These are phyloP conservation scores for Chelon auratus DNA, from an alignment of 2,797 vertebrate genomes.

Conservation along the genomic window DNA sequence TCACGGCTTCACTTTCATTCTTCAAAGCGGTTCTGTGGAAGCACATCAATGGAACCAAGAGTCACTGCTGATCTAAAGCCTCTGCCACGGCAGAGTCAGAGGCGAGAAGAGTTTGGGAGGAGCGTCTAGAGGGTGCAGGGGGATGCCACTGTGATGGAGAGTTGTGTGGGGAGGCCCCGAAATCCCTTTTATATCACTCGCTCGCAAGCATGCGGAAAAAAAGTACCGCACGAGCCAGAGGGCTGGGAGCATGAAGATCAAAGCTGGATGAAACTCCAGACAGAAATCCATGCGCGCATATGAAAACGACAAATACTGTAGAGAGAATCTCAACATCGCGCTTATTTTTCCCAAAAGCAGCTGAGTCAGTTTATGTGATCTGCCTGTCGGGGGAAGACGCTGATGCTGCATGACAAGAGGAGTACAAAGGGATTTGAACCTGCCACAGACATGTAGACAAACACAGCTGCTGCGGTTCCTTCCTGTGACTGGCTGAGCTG, in stretches of 20 bases:
- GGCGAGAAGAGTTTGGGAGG: conserved; percentile 59
- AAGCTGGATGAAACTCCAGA: conserved; percentile 66
- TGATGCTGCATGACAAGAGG: conserved; percentile 52
- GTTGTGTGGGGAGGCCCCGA: conserved; percentile 61
- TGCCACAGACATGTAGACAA: conserved; percentile 55
- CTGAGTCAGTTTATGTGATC: conserved; percentile 69
- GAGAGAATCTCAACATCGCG: conserved; percentile 41
- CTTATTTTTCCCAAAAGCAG: conserved; percentile 18
- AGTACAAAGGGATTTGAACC: conserved; percentile 63
- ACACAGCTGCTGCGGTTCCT: conserved; percentile 53
- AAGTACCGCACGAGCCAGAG: conserved; percentile 53
- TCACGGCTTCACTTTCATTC: conserved; percentile 56
- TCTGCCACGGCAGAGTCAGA: conserved; percentile 59
- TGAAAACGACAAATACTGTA: conserved; percentile 50
- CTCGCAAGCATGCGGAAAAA: conserved; percentile 51
- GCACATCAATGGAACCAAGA: conserved; percentile 64
- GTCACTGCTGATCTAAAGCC: conserved; percentile 64
- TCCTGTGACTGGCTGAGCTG: conserved; percentile 33
- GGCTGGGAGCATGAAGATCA: conserved; percentile 54
- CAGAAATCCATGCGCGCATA: conserved; percentile 53
- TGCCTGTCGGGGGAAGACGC: conserved; percentile 42
- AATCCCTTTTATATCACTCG: conserved; percentile 67
- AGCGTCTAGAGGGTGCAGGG: conserved; percentile 60
- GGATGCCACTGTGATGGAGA: conserved; percentile 63
- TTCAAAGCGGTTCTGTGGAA: conserved; percentile 62